phyloP scores from a whole-genome alignment of 2,888 invertebrate species.

The Lepetodrilus schrolli region DNA sequence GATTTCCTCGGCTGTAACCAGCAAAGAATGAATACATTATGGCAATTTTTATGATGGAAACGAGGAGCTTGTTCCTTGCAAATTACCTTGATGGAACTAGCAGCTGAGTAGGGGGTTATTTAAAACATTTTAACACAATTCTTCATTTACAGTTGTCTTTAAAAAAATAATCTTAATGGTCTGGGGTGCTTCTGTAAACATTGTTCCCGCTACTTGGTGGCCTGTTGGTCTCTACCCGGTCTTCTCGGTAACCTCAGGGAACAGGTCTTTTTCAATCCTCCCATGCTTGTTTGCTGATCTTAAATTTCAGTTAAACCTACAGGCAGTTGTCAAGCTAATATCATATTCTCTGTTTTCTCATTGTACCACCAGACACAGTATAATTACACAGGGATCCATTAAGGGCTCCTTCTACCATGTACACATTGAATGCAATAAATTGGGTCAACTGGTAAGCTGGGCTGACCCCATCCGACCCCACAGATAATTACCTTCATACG shows the following conservation, averaged over 20 bases:
- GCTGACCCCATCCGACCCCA: constrained; percentile 27
- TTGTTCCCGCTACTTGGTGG: constrained; percentile 1
- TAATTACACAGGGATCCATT: constrained; percentile 36
- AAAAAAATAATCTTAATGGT: neutral
- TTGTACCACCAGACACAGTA: constrained; percentile 26
- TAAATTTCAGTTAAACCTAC: constrained; percentile 32
- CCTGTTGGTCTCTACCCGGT: neutral
- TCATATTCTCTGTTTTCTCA: constrained; percentile 30
- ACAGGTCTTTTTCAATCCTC: constrained; percentile 16
- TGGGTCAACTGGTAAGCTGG: constrained; percentile 19
- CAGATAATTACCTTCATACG: constrained; percentile 35
- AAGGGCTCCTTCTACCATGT: neutral
- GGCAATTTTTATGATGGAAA: neutral
- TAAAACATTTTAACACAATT: neutral
- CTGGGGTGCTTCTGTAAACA: neutral
- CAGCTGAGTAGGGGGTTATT: neutral
- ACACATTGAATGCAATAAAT: constrained; percentile 2
- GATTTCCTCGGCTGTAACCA: neutral
- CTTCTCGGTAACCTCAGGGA: too few relatives aligned
- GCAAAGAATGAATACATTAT: neutral
- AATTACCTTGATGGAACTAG: neutral
- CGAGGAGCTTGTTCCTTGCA: neutral
- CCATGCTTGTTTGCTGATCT: constrained; percentile 33
- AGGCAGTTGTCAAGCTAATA: constrained; percentile 22
- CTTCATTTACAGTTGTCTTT: neutral